phyloP scores from a whole-genome alignment of 2,797 vertebrate species.

The Fratercula arctica region DNA sequence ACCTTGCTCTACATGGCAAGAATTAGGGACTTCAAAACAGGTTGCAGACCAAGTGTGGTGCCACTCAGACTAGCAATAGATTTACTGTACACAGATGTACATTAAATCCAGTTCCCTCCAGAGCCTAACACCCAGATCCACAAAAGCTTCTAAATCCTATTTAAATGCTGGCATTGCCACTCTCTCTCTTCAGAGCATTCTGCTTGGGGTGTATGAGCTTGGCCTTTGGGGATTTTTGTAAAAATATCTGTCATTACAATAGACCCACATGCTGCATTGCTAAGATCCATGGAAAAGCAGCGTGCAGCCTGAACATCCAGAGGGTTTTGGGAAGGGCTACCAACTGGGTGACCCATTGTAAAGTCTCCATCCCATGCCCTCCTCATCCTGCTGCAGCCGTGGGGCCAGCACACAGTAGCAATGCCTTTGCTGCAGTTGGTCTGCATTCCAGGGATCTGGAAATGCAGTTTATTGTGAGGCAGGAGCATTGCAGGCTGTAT shows the following conservation, averaged over 20 bases:
- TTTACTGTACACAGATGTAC: background rate
- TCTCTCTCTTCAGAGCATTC: background rate
- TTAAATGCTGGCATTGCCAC: background rate
- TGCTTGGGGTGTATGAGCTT: background rate
- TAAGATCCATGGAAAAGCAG: background rate
- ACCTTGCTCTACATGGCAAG: background rate
- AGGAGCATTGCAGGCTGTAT: background rate
- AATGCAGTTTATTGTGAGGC: background rate
- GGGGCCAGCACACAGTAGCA: background rate
- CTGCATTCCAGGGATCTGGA: background rate
- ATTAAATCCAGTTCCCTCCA: background rate
- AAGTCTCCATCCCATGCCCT: background rate
- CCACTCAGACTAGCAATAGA: background rate
- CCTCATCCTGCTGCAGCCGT: background rate
- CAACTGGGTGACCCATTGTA: background rate
- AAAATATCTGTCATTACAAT: background rate
- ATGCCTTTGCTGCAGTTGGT: background rate
- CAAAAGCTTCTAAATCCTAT: background rate
- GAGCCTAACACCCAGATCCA: background rate
- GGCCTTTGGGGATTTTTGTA: background rate
- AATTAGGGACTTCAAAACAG: background rate
- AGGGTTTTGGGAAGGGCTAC: background rate
- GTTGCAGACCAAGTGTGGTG: background rate
- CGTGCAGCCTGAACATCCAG: background rate
- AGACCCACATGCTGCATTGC: background rate